Evolutionary conservation across 2,888 invertebrate species (phyloP), one percentile per base, ranked within the genome.

Genomic region (Drosophila diplacantha): DNA sequence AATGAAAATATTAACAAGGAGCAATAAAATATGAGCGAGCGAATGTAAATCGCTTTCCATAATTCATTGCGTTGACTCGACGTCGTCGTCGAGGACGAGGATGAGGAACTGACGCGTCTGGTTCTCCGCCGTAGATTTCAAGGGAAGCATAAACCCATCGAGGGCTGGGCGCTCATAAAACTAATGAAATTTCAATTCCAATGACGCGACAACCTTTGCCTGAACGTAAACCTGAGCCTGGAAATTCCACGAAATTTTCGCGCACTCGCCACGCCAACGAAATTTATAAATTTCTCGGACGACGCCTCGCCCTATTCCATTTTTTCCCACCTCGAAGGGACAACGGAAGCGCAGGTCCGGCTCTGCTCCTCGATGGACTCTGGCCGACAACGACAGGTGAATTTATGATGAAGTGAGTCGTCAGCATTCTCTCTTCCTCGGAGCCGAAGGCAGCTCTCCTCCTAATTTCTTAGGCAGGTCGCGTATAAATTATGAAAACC

Each of bases 401-500:
- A 83, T 83, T 85, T 83, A 84, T 85, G 78, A 83, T 84, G 79
- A 85, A 84, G 78, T 77, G 71, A 84, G 62, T 65, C 75, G 73
- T 83, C 83, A 83, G 75, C 83, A 66, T 53, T 57, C 58, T 64
- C 37, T 18, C 24, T 18, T 11, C 32, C 16, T 5, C 14, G 22
- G 12, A 24, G 8, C 26, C 20, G 14, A 32, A 8, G 16, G 26
- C 24, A 60, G 14, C 44, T 46, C 29, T 62, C 39, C 12, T 8
- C 32, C n/a, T 37, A 50, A 34, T 34, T 56, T 49, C 31, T 83
- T 81, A 78, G 81, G 83, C 83, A 71, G 16, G 75, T 68, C 74
- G 69, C 72, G 81, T 78, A 68, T 77, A 79, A 82, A 74, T 79
- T 74, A 72, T 72, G 51, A 66, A 74, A 67, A 37, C 55, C 22